Conservation (phyloP, 2,888 invertebrate genomes). For the Dexiosoma caninum region DNA sequence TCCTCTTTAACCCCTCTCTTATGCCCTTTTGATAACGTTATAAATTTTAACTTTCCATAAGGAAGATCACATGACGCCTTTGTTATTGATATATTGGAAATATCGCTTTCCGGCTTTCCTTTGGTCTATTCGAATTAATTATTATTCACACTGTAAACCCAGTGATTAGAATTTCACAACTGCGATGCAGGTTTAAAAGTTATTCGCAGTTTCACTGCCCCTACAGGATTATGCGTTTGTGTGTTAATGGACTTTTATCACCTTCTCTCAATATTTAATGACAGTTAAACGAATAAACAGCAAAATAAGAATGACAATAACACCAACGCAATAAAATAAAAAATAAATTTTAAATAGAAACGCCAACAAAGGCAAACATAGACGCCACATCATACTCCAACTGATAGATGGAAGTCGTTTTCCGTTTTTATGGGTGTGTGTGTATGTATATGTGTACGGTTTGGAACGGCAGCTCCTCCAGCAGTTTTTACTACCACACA, state of each 20-base stretch:
- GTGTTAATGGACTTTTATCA: conserved; percentile 46
- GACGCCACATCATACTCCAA: conserved; percentile 25
- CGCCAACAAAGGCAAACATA: conserved; percentile 15
- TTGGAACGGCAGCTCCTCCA: neutral
- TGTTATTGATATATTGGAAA: too few relatives aligned
- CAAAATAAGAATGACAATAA: conserved; percentile 55
- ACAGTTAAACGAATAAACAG: conserved; percentile 43
- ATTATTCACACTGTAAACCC: too few relatives aligned
- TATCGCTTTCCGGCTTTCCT: too few relatives aligned
- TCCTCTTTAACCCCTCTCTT: too few relatives aligned
- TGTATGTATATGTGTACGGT: neutral
- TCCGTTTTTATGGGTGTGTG: too few relatives aligned
- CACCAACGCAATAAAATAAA: conserved; percentile 11
- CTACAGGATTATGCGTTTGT: neutral
- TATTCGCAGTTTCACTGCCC: neutral
- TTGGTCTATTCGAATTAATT: too few relatives aligned
- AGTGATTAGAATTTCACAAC: neutral
- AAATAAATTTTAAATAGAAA: conserved; percentile 29
- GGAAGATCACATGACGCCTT: too few relatives aligned
- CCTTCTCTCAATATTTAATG: conserved; percentile 51
- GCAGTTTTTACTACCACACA: neutral
- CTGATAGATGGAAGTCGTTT: neutral
- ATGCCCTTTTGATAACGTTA: too few relatives aligned
- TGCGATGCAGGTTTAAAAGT: neutral
- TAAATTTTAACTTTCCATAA: too few relatives aligned